These are phyloP conservation scores for Drosophila leonis DNA, from an alignment of 2,888 invertebrate genomes.

Conservation along the genomic window DNA sequence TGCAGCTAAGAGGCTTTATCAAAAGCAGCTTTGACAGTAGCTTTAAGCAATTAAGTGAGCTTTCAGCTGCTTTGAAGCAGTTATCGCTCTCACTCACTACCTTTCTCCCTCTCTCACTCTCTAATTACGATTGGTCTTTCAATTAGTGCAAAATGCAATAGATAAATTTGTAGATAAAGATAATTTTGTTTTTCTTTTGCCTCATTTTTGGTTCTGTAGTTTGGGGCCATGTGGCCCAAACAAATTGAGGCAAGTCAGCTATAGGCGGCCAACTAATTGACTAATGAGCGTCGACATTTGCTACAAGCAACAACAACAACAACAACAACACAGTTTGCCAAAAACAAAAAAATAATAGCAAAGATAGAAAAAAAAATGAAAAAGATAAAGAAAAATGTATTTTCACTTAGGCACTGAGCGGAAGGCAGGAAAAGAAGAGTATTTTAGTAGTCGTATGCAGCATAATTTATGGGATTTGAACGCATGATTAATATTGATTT, in stretches of 20 bases:
- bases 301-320: constrained; percentile 55
- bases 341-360: constrained; percentile 24
- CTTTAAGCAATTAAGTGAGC: background rate
- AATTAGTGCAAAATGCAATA: constrained; percentile 8
- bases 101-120: background rate
- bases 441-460: constrained; percentile 5
- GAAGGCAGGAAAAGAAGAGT: background rate
- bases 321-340: constrained; percentile 39
- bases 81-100: background rate
- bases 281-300: constrained; percentile 74
- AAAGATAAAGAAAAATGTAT: constrained; percentile 36
- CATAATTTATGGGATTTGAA: constrained; percentile 76
- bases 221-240: constrained; percentile 30
- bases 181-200: constrained; percentile 19
- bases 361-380: constrained; percentile 22
- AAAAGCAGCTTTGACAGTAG: background rate
- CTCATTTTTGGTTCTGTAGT: constrained; percentile 7
- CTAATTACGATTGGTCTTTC: background rate
- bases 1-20: background rate
- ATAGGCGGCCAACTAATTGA: constrained; percentile 68
- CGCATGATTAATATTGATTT: constrained; percentile 83
- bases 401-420: constrained; percentile 23
- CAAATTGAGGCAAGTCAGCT: constrained; percentile 55
- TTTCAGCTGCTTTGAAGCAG: background rate
- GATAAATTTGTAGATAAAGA: constrained; percentile 17